phyloP scores from a whole-genome alignment of 2,797 vertebrate species.

The Bradypodion ventrale region DNA sequence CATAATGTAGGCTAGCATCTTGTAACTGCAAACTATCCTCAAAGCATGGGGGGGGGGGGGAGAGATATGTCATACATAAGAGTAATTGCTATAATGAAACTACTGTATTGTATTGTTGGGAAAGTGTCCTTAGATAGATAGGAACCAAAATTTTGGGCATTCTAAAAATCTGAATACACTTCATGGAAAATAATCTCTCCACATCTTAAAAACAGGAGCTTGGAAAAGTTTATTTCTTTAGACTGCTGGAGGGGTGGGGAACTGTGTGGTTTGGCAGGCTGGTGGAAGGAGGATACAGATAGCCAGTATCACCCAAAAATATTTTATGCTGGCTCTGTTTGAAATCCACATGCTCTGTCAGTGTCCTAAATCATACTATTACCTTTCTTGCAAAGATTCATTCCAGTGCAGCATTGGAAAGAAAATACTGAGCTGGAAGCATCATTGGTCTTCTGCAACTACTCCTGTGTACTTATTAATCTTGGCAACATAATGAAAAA shows the following conservation, averaged over 20 bases:
- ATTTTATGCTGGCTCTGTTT: not conserved
- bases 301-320: not conserved
- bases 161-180: too few species aligned
- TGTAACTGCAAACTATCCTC: not conserved
- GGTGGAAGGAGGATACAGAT: too few species aligned
- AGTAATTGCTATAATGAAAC: too few species aligned
- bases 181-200: too few species aligned
- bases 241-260: too few species aligned
- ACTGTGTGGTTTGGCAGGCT: too few species aligned
- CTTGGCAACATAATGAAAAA: conserved; percentile 52
- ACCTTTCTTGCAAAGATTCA: not conserved
- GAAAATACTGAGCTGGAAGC: not conserved
- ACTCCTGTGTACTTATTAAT: conserved; percentile 44
- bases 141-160: not conserved
- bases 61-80: too few species aligned
- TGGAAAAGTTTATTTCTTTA: not conserved
- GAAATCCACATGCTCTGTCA: not conserved
- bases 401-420: not conserved
- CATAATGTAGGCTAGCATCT: not conserved
- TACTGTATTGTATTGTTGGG: not conserved
- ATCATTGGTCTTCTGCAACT: not conserved
- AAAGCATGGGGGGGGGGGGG: too few species aligned
- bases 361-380: not conserved
- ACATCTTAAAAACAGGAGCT: not conserved
- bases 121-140: not conserved